phyloP scores from a whole-genome alignment of 2,888 invertebrate genomes.

The Tachina lurida region DNA sequence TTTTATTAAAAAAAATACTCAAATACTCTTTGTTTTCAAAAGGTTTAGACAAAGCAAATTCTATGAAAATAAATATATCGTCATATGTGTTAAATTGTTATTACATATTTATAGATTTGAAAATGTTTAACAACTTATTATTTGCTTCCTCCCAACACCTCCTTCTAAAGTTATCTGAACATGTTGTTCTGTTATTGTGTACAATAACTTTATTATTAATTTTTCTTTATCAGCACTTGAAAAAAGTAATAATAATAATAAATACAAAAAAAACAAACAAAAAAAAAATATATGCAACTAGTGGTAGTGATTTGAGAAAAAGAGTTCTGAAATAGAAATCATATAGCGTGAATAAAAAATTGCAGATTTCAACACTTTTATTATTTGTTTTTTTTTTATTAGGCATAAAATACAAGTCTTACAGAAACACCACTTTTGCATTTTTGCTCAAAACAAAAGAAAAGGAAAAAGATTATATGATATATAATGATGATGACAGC shows the following conservation, averaged over 20 bases:
- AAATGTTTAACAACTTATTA: no score
- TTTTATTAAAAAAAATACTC: no score
- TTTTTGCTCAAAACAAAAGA: constrained; percentile 15
- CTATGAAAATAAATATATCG: no score
- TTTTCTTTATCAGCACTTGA: constrained; percentile 4
- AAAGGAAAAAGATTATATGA: not conserved
- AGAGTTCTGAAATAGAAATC: constrained; percentile 64
- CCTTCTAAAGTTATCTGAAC: not conserved
- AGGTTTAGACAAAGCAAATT: no score
- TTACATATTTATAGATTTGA: no score
- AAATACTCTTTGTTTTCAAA: no score
- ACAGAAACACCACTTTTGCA: constrained; percentile 10
- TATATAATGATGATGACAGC: constrained; percentile 30
- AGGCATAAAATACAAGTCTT: not conserved
- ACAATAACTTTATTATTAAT: constrained; percentile 13
- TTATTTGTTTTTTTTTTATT: constrained; percentile 28
- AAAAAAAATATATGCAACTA: constrained; percentile 26
- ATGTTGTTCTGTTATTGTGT: not conserved
- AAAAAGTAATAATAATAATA: no score
- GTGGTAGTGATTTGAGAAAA: constrained; percentile 1
- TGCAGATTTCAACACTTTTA: constrained; percentile 51
- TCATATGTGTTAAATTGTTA: no score
- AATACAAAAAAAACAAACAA: not conserved
- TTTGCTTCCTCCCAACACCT: no score
- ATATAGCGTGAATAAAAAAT: constrained; percentile 57